phyloP scores from a whole-genome alignment of 92 coral and sea anemone species.

The Epizoanthus scotinus region DNA sequence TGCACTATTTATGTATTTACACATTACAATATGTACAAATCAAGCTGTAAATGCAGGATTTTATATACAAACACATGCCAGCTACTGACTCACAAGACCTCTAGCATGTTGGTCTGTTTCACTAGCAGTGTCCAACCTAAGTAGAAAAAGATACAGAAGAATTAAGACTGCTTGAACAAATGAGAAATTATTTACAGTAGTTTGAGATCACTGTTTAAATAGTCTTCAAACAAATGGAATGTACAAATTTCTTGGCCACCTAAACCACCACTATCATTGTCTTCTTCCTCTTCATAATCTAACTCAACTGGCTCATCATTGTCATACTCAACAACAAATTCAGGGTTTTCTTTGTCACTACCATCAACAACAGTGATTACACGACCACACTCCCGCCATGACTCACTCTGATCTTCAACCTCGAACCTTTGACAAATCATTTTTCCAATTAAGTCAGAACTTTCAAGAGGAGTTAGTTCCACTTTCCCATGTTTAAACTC shows the following conservation, averaged over 20 bases:
- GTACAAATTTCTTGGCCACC: constrained; percentile 22
- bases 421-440: constrained; percentile 34
- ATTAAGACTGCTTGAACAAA: neutral
- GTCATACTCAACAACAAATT: constrained; percentile 41
- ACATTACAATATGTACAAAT: neutral
- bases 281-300: constrained; percentile 30
- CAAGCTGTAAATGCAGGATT: neutral
- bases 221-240: constrained; percentile 38
- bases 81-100: constrained; percentile 2
- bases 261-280: constrained; percentile 10
- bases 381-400: constrained; percentile 39
- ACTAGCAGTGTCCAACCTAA: constrained; percentile 3
- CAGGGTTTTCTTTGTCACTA: neutral
- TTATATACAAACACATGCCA: neutral
- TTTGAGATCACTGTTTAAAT: constrained; percentile 18
- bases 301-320: constrained; percentile 25
- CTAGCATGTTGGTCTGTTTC: neutral
- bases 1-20: neutral
- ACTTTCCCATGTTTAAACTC: constrained; percentile 29
- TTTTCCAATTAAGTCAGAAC: constrained; percentile 31
- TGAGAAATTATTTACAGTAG: neutral
- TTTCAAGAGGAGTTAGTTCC: constrained; percentile 22
- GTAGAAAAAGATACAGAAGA: neutral
- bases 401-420: constrained; percentile 19
- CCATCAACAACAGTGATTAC: constrained; percentile 9